Evolutionary conservation across 1,140 invertebrate genomes (phyloP), one percentile per base, ranked within the genome.

Genomic region (Tetramorium alpestre): DNA sequence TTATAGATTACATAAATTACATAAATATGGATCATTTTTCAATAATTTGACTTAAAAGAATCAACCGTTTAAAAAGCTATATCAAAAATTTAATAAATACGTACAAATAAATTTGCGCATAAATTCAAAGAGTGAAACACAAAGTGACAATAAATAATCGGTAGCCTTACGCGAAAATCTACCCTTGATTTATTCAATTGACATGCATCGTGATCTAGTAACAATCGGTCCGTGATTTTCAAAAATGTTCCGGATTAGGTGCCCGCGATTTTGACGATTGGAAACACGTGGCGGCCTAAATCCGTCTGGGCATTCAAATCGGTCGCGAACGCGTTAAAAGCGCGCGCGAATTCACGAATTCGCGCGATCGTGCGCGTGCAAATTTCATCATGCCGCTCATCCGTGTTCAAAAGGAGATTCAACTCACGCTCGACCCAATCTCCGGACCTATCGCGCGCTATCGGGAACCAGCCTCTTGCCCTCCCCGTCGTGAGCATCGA

Each of bases 371-470:
- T 60, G 69, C 80, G 54, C 80, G 80, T 82, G 51, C 80, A 81
- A 84, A 84, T 84, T 75, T 75, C 44, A 84, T 60, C 54, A 7
- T 49, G 18, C 28, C 80, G 54, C 69, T 73, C 41, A 62, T 60
- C 41, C 28, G 54, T 41, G 41, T 73, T 73, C 41, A 47, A 75
- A 75, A 60, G 56, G 28, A 84, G 54, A 84, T 84, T 82, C 80
- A 60, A 69, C 80, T 84, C 80, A 84, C 80, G 80, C 80, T 60
- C 54, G 80, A 75, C 69, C 80, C 80, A 84, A 84, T 84, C 69
- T 84, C 69, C 69, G 69, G 54, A 60, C 54, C 54, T 2, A 49
- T 22, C 44, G 51, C n/a, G 47, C 51, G 16, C 38, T 16, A 60
- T 47, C 67, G 80, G 58, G 41, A 75, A 6, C 38, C 18, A 25